Conservation (phyloP, 1,140 invertebrate genomes). For the Drosophila varians region DNA sequence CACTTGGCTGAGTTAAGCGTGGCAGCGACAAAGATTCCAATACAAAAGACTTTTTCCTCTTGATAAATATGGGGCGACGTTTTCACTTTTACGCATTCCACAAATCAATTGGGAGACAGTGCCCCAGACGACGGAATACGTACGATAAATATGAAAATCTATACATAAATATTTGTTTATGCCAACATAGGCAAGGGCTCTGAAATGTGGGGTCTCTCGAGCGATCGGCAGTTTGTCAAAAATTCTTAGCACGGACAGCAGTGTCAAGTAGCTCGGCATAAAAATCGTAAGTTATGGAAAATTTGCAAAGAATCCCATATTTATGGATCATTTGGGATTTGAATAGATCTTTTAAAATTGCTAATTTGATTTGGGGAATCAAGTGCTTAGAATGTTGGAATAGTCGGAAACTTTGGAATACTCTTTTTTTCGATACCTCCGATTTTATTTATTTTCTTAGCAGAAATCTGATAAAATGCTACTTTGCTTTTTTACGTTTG, state of each 20-base stretch:
- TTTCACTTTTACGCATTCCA: slow-evolving; percentile 48
- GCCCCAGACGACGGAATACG: slow-evolving; percentile 21
- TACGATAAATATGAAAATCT: slow-evolving; percentile 12
- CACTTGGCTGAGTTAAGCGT: slow-evolving; percentile 20
- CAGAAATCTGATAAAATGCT: slow-evolving; percentile 7
- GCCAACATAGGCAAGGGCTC: slow-evolving; percentile 28
- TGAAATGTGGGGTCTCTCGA: slow-evolving; percentile 40
- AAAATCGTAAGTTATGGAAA: slow-evolving; percentile 73
- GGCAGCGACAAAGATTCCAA: slow-evolving; percentile 14
- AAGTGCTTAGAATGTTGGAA: slow-evolving; percentile 15
- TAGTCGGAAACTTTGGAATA: slow-evolving; percentile 27
- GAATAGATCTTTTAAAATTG: slow-evolving; percentile 58
- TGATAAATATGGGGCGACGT: slow-evolving; percentile 43
- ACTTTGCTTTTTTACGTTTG: slow-evolving; percentile 12
- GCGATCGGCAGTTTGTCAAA: slow-evolving; percentile 76
- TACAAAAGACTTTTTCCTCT: slow-evolving; percentile 12
- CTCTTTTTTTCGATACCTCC: slow-evolving; percentile 19
- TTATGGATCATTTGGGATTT: slow-evolving; percentile 76
- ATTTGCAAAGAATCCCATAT: slow-evolving; percentile 46
- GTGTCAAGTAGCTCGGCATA: slow-evolving; percentile 53
- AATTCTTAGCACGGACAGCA: slow-evolving; percentile 59
- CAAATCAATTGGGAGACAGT: slow-evolving; percentile 25
- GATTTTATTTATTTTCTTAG: slow-evolving; percentile 29
- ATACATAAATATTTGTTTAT: slow-evolving; percentile 40
- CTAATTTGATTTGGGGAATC: slow-evolving; percentile 51